These are phyloP conservation scores for Mobula birostris DNA, from an alignment of 2,113 vertebrate genomes.

Conservation along the genomic window DNA sequence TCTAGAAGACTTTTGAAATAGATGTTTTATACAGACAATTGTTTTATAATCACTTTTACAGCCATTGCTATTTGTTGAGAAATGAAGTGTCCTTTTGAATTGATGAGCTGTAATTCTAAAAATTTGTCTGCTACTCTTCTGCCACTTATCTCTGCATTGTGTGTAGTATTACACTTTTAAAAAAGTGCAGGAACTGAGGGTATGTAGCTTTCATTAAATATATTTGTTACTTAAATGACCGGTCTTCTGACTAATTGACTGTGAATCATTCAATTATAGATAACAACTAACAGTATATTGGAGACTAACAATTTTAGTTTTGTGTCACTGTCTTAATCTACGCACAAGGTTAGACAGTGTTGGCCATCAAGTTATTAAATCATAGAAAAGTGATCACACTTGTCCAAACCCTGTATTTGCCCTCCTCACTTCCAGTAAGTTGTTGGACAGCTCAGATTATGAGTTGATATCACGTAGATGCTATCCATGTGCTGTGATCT, in stretches of 20 bases:
- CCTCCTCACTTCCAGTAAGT: not conserved
- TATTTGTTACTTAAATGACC: not conserved
- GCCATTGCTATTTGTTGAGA: not conserved
- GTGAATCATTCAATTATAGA: not conserved
- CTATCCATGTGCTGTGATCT: not conserved
- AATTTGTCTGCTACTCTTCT: not conserved
- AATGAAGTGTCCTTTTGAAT: not conserved
- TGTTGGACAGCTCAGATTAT: not conserved
- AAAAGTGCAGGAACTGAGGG: not conserved
- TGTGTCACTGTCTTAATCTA: not conserved
- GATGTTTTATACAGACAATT: not conserved
- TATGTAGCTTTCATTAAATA: not conserved
- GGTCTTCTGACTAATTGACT: not conserved
- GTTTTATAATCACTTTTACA: not conserved
- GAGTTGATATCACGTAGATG: not conserved
- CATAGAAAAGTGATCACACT: not conserved
- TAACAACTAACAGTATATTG: not conserved
- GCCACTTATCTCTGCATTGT: not conserved
- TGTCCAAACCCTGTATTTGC: not conserved
- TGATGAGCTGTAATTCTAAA: not conserved
- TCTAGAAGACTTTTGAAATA: not conserved
- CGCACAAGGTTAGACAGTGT: not conserved
- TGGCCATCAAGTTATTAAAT: not conserved
- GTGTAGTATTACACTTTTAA: not conserved
- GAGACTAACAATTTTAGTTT: constrained; percentile 15